Evolutionary conservation across 1,140 invertebrate genomes (phyloP).

Genomic region (Leptestheria dahalacensis): DNA sequence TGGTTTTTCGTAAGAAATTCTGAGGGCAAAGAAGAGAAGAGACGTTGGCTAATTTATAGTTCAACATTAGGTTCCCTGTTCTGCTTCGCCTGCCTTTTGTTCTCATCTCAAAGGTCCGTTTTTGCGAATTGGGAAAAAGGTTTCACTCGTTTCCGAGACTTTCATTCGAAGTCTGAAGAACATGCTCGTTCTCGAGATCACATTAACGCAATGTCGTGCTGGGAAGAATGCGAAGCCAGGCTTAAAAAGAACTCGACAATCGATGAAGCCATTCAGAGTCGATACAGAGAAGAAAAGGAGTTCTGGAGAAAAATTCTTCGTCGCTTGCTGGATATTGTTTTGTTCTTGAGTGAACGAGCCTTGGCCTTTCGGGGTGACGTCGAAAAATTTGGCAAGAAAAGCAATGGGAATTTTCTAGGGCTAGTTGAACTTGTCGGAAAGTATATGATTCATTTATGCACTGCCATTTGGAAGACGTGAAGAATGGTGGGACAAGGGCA

Average conservation of each 20-base stretch:
- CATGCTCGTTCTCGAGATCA: not conserved
- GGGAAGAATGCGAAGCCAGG: not conserved
- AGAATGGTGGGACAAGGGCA: not conserved
- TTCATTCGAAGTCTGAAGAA: not conserved
- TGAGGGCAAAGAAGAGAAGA: not conserved
- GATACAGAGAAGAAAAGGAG: not conserved
- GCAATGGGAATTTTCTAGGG: not conserved
- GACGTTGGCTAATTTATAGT: not conserved
- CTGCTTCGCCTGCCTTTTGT: not conserved
- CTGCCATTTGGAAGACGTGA: not conserved
- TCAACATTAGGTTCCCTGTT: not conserved
- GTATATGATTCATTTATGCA: not conserved
- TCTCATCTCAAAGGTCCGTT: not conserved
- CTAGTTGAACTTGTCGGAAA: not conserved
- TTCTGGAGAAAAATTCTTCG: not conserved
- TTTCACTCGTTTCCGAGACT: not conserved
- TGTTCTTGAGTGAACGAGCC: not conserved
- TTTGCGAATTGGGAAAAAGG: not conserved
- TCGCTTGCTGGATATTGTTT: not conserved
- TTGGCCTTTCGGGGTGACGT: not conserved
- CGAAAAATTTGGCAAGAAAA: not conserved
- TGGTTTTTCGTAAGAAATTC: not conserved
- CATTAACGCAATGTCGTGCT: not conserved
- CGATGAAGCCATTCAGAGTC: not conserved
- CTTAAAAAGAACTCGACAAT: not conserved